These are phyloP conservation scores for Brevimyrus niger DNA, from an alignment of 2,113 vertebrate species.

Conservation along the genomic window DNA sequence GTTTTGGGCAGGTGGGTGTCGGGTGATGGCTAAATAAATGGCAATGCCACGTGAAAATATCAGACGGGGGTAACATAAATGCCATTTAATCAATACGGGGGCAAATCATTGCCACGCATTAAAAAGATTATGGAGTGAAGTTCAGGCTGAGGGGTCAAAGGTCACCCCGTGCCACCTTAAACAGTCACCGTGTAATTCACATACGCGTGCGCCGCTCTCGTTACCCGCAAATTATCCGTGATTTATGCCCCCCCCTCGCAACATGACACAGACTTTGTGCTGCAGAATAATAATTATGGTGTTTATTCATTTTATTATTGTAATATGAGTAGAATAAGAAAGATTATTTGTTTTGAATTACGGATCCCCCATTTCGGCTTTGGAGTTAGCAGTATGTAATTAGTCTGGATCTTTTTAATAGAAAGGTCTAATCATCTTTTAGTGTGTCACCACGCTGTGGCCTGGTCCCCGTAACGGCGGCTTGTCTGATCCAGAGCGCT, in stretches of 20 bases:
- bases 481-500: not conserved
- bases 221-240: not conserved
- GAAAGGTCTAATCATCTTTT: not conserved
- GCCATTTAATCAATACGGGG: conserved; percentile 62
- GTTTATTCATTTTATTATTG: not conserved
- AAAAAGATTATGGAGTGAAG: conserved; percentile 61
- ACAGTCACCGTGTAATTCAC: not conserved
- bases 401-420: not conserved
- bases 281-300: not conserved
- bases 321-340: not conserved
- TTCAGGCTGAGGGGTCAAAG: conserved; percentile 36
- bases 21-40: conserved; percentile 65
- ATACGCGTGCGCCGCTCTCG: not conserved
- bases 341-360: conserved; percentile 2
- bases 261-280: not conserved
- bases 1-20: conserved; percentile 43
- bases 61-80: conserved; percentile 53
- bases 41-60: conserved; percentile 64
- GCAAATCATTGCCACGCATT: conserved; percentile 61
- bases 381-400: not conserved
- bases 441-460: not conserved
- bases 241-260: not conserved
- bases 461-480: not conserved
- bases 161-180: not conserved
- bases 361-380: not conserved